These are phyloP conservation scores for Sciurus vulgaris DNA, from an alignment of 2,797 vertebrate genomes.

Conservation along the genomic window DNA sequence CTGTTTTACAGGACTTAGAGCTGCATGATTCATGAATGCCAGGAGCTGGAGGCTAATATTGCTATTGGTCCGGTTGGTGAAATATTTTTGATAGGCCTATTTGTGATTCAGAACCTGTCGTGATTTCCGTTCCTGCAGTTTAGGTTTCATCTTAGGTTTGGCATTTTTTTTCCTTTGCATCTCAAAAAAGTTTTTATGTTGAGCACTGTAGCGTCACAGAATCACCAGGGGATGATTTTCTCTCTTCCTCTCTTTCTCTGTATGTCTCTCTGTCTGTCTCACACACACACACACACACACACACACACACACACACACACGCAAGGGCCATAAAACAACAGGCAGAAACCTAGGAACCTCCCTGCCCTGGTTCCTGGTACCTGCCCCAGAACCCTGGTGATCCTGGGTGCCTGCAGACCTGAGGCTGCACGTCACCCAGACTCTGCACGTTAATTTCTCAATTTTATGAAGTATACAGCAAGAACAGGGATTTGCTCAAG, in stretches of 20 bases:
- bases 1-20: constrained; percentile 49
- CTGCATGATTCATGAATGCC: background rate
- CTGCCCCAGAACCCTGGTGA: background rate
- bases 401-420: background rate
- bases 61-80: background rate
- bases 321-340: background rate
- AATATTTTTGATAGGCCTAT: constrained; percentile 3
- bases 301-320: background rate
- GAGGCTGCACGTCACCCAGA: background rate
- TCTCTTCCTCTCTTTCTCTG: too few relatives aligned
- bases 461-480: background rate
- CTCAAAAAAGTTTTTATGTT: constrained; percentile 28
- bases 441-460: background rate
- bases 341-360: background rate
- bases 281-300: background rate
- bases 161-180: background rate
- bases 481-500: background rate
- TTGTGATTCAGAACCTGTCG: constrained; percentile 60
- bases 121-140: background rate
- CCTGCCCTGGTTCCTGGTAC: background rate
- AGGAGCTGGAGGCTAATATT: constrained; percentile 20
- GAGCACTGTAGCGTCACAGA: background rate
- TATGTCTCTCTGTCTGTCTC: background rate
- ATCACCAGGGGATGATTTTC: background rate
- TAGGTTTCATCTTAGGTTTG: background rate